These are phyloP conservation scores for Corynorhinus townsendii DNA, from an alignment of 2,113 vertebrate species.

Conservation along the genomic window DNA sequence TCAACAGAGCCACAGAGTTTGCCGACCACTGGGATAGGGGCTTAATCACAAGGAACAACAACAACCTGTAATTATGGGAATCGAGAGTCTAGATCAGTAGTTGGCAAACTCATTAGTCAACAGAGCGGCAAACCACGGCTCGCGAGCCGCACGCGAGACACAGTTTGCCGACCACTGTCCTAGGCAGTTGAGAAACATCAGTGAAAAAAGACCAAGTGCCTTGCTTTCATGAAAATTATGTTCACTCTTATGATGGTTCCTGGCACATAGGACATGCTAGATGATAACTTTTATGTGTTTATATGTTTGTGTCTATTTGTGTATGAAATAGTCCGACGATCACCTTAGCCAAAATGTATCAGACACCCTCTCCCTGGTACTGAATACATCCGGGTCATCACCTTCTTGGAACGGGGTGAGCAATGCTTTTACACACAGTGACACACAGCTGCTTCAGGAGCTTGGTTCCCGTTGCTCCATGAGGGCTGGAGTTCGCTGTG, in stretches of 20 bases:
- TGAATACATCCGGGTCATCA: neutral
- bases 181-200: neutral
- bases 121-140: no score
- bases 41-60: no score
- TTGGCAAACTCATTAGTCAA: no score
- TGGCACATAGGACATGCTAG: neutral
- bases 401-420: neutral
- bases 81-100: no score
- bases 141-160: no score
- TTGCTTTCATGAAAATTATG: neutral
- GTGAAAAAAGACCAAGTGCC: neutral
- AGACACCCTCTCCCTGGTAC: neutral
- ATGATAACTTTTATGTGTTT: neutral
- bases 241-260: neutral
- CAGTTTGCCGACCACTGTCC: neutral
- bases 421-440: neutral
- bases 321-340: neutral
- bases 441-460: neutral
- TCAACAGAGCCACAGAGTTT: no score
- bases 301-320: neutral
- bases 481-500: neutral
- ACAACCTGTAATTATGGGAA: no score
- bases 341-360: neutral
- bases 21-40: no score
- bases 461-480: neutral